Conservation (phyloP, 2,888 invertebrate species). For the Dryobotodes eremita region DNA sequence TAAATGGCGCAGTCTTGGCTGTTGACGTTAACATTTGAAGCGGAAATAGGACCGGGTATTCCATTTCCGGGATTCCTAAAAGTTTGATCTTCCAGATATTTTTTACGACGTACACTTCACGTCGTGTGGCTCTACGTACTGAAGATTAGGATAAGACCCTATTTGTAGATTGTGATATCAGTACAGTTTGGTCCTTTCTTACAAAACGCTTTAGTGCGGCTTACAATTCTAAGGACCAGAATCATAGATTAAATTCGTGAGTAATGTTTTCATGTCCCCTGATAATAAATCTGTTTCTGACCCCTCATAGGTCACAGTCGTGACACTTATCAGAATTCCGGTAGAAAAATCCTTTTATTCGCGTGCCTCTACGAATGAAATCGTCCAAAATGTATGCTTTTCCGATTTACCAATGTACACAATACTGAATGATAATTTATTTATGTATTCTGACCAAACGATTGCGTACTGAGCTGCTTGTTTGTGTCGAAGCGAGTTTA, state of each 20-base stretch:
- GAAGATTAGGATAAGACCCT: constrained; percentile 30
- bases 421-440: constrained; percentile 64
- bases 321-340: not conserved
- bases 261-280: not conserved
- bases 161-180: constrained; percentile 44
- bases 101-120: constrained; percentile 34
- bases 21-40: constrained; percentile 55
- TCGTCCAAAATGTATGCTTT: constrained; percentile 22
- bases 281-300: not conserved
- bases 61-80: constrained; percentile 59
- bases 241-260: not conserved
- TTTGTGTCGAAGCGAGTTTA: constrained; percentile 35
- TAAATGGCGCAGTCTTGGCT: constrained; percentile 34
- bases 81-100: constrained; percentile 56
- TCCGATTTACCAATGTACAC: constrained; percentile 22
- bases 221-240: not conserved
- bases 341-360: constrained; percentile 5
- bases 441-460: constrained; percentile 62
- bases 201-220: not conserved
- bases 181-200: not conserved
- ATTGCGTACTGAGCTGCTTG: constrained; percentile 46
- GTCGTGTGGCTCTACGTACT: constrained; percentile 7
- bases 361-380: constrained; percentile 17
- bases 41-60: constrained; percentile 62
- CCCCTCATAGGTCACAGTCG: not conserved